Evolutionary conservation across 1,140 invertebrate species (phyloP).

Genomic region (Lerema accius): DNA sequence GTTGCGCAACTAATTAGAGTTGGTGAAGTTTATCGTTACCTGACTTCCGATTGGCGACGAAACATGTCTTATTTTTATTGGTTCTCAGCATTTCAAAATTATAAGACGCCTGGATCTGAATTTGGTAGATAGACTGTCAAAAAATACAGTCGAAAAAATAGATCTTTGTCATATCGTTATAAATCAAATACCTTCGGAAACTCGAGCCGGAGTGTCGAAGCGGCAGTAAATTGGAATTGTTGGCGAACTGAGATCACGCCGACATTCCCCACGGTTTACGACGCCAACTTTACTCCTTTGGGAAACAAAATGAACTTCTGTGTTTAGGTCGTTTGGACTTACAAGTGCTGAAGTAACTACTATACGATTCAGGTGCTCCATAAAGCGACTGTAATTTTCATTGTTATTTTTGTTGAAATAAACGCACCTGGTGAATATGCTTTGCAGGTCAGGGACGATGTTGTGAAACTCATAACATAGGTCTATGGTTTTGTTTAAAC

Average conservation of each 20-base stretch:
- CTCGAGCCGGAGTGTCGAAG: constrained; percentile 14
- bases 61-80: too few species aligned
- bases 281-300: constrained; percentile 4
- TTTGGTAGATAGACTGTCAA: too few species aligned
- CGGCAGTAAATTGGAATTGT: constrained; percentile 29
- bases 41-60: too few species aligned
- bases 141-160: too few species aligned
- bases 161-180: neutral
- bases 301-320: constrained; percentile 15
- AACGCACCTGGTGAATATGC: neutral
- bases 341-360: too few species aligned
- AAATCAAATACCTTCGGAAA: constrained; percentile 8
- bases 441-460: neutral
- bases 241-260: constrained; percentile 18
- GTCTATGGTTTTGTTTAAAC: neutral
- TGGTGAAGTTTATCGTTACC: too few species aligned
- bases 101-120: too few species aligned
- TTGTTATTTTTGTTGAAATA: too few species aligned
- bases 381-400: too few species aligned
- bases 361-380: too few species aligned
- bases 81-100: too few species aligned
- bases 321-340: neutral
- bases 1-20: too few species aligned
- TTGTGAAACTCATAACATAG: neutral
- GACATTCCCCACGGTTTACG: constrained; percentile 21